Evolutionary conservation across 2,113 vertebrate genomes (phyloP).

Genomic region (Neomonachus schauinslandi): DNA sequence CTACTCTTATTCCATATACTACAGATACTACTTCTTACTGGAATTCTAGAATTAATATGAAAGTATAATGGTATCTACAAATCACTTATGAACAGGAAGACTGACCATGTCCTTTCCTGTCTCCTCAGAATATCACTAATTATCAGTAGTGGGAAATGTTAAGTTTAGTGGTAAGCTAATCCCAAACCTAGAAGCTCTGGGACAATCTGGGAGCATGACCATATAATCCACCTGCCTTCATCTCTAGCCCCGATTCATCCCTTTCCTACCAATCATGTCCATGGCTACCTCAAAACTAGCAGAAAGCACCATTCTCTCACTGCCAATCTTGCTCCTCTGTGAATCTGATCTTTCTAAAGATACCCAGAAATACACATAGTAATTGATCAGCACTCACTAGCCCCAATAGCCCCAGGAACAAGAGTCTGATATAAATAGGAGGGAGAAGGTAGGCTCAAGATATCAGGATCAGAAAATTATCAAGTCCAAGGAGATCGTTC

Average conservation of each 20-base stretch:
- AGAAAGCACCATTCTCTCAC: neutral
- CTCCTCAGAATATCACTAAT: neutral
- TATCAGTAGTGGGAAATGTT: no score
- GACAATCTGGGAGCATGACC: no score
- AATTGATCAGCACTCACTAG: neutral
- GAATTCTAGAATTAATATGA: neutral
- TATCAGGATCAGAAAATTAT: neutral
- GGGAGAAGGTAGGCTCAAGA: neutral
- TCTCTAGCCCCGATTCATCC: neutral
- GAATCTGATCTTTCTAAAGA: neutral
- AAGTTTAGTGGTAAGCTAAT: neutral
- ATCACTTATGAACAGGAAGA: neutral
- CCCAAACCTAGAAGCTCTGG: neutral
- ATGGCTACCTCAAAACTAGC: neutral
- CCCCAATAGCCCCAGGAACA: neutral
- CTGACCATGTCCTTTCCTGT: neutral
- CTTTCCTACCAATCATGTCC: neutral
- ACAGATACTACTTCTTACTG: neutral
- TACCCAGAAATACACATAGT: neutral
- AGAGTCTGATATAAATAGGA: neutral
- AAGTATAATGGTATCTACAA: neutral
- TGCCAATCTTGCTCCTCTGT: neutral
- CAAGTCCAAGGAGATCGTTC: neutral
- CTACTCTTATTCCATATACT: neutral
- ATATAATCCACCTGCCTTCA: neutral